Evolutionary conservation across 2,113 vertebrate genomes (phyloP).

Genomic region (Ptilorrhoa leucosticta): DNA sequence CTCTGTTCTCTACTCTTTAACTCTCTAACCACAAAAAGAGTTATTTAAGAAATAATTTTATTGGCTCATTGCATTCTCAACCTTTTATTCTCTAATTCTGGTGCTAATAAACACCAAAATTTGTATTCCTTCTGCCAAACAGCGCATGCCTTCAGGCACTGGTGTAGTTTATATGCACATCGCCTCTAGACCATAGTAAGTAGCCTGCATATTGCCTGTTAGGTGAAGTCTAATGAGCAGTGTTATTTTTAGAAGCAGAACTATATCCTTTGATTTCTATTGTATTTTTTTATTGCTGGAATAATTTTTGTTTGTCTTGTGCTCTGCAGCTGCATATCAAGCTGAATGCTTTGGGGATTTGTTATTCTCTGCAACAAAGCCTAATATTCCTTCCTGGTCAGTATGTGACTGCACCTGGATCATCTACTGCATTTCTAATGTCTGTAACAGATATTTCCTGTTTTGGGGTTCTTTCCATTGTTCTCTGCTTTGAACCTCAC

Average conservation of each 20-base stretch:
- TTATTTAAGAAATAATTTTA: background rate
- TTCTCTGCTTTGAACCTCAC: constrained; percentile 27
- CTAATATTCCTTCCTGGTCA: constrained; percentile 56
- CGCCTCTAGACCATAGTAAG: background rate
- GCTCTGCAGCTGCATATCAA: constrained; percentile 63
- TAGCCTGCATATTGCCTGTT: background rate
- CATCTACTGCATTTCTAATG: constrained; percentile 43
- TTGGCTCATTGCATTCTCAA: background rate
- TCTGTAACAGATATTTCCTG: constrained; percentile 70
- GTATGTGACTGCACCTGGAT: constrained; percentile 60
- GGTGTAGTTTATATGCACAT: background rate
- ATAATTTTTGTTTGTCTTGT: constrained; percentile 62
- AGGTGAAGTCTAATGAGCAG: constrained; percentile 54
- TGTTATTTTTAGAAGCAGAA: constrained; percentile 60
- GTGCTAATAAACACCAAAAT: constrained; percentile 12
- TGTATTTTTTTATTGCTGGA: constrained; percentile 53
- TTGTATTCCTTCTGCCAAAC: background rate
- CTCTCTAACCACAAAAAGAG: background rate
- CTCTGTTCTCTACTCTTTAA: background rate
- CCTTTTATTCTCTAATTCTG: constrained; percentile 14
- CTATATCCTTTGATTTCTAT: constrained; percentile 66
- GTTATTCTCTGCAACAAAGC: constrained; percentile 58
- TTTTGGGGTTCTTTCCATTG: constrained; percentile 62
- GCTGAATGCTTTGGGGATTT: constrained; percentile 53
- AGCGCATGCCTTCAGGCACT: background rate